Evolutionary conservation across 2,888 invertebrate species (phyloP), one percentile per base, ranked within the genome.

Genomic region (Thymelicus lineola): DNA sequence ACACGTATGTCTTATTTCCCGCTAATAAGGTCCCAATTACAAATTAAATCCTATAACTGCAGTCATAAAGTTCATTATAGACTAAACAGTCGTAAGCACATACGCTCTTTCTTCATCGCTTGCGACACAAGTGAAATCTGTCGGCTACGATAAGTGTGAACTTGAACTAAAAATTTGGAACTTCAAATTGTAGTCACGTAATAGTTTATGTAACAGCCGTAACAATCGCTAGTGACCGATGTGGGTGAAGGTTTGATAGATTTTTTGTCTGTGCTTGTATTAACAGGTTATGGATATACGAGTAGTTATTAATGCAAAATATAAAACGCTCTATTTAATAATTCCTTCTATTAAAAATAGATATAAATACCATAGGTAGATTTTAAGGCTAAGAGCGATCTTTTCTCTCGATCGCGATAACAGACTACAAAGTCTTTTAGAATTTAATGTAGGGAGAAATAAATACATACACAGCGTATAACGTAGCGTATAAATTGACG

Each of bases 91-190:
- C 66, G 9, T n/a, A 62, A 14, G 36, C n/a, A 66, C 50, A 67
- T 53, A 67, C 28, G 58, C 36, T 66, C 45, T 35, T 62, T 55
- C 46, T 28, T 53, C 50, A 20, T 17, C 28, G 15, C 70, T 75
- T 75, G 71, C 75, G 50, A 74, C 71, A 75, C 62, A 75, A 76
- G 76, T 74, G 76, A 76, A 76, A 76, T 74, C 76, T 70, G 71
- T 50, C 46, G 50, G 53, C 58, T 72, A 70, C 74, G 65, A 71
- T 68, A 70, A 72, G 70, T 75, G 67, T 75, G 77, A 77, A 77
- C 77, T 77, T 77, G 77, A 72, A 75, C 75, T 66, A 64, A 72
- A 67, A 68, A 38, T 62, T 57, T 55, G 57, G 67, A 20, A 59
- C 68, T 50, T 58, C 55, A 60, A 66, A 62, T 46, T 63, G 61